Evolutionary conservation across 2,113 vertebrate genomes (phyloP).

Genomic region (Zapus hudsonius): DNA sequence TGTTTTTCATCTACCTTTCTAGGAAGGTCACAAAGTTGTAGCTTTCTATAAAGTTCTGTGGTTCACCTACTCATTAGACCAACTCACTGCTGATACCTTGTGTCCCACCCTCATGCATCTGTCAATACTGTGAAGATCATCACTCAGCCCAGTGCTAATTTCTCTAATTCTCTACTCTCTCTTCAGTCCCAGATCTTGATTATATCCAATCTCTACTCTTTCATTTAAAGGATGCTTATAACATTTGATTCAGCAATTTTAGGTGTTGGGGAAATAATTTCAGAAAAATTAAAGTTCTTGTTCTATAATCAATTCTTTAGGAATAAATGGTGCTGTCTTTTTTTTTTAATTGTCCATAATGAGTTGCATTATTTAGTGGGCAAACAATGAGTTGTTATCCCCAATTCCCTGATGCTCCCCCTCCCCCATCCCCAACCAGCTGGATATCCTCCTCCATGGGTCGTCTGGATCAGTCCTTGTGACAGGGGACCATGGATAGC

Average conservation of each 20-base stretch:
- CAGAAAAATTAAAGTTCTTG: background rate
- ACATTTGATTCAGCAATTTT: background rate
- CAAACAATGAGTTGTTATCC: no score
- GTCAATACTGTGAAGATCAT: background rate
- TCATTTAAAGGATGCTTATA: background rate
- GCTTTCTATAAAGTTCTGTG: background rate
- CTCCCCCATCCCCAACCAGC: no score
- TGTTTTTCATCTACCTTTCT: background rate
- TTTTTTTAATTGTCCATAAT: no score
- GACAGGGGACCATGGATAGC: no score
- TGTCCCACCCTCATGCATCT: background rate
- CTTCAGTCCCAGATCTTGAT: background rate
- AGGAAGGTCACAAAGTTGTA: background rate
- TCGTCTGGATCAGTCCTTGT: no score
- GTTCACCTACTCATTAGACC: background rate
- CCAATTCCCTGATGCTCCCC: no score
- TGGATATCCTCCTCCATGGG: no score
- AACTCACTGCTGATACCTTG: background rate
- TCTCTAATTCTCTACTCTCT: background rate
- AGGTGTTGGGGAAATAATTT: background rate
- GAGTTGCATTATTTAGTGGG: no score
- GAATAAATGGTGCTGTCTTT: background rate
- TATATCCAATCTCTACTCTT: background rate
- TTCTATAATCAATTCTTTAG: background rate
- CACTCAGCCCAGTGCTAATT: background rate